These are phyloP conservation scores for Nestor notabilis DNA, from an alignment of 2,113 vertebrate species.

Conservation along the genomic window DNA sequence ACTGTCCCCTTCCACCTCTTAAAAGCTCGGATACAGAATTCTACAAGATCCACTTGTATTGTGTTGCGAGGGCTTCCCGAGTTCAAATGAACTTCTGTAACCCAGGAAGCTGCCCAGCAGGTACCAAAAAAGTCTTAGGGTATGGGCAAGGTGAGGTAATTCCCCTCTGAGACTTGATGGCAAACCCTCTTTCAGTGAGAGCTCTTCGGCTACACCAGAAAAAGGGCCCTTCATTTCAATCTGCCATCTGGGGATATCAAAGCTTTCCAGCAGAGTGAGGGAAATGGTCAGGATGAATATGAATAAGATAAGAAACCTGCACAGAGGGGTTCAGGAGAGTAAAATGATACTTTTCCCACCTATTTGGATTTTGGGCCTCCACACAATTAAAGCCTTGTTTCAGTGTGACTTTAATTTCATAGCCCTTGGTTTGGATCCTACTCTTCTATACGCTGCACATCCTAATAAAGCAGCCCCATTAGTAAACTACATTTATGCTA, in stretches of 20 bases:
- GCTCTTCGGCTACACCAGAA: background rate
- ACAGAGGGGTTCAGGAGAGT: background rate
- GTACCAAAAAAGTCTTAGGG: background rate
- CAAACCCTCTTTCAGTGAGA: background rate
- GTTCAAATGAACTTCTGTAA: background rate
- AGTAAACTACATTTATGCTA: conserved; percentile 66
- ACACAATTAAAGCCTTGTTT: background rate
- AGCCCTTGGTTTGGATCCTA: conserved; percentile 37
- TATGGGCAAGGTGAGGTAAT: background rate
- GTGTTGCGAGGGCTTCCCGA: background rate
- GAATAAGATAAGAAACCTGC: background rate
- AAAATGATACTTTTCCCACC: background rate
- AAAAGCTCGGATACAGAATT: background rate
- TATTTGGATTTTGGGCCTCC: background rate
- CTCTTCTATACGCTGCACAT: background rate
- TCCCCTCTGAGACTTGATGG: background rate
- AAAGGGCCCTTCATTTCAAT: background rate
- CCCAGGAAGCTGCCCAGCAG: background rate
- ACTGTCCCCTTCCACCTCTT: background rate
- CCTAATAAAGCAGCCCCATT: conserved; percentile 38
- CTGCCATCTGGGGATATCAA: background rate
- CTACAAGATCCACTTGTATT: background rate
- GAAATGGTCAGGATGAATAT: background rate
- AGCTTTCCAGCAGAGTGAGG: background rate
- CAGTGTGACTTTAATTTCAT: conserved; percentile 26